Evolutionary conservation across 30 jellyfish, hydroid and myxozoan species (phyloP).

Genomic region (Haliclystus octoradiatus): DNA sequence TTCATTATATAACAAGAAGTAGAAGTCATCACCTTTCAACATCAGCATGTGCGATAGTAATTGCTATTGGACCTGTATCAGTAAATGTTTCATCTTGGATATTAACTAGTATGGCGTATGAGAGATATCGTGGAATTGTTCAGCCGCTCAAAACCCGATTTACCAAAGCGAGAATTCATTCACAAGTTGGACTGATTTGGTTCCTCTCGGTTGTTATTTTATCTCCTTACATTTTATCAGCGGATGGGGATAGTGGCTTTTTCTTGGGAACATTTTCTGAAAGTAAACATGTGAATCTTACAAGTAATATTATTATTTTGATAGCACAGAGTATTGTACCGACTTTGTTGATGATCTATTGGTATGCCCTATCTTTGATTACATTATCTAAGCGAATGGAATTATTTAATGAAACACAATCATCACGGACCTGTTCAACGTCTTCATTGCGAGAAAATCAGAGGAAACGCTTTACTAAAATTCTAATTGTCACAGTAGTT

Average conservation of each 20-base stretch:
- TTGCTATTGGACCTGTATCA: slow-evolving; percentile 41
- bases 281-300: slow-evolving; percentile 20
- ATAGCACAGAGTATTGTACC: slow-evolving; percentile 23
- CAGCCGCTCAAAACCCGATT: slow-evolving; percentile 40
- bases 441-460: too few relatives aligned
- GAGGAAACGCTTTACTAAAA: too few relatives aligned
- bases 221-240: slow-evolving; percentile 23
- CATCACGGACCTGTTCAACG: too few relatives aligned
- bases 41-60: slow-evolving; percentile 22
- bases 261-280: slow-evolving; percentile 29
- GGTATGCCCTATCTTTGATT: not conserved
- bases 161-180: slow-evolving; percentile 15
- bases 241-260: slow-evolving; percentile 17
- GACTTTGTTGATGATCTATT: slow-evolving; percentile 17
- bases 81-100: slow-evolving; percentile 66
- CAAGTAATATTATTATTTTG: slow-evolving; percentile 19
- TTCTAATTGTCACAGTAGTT: too few relatives aligned
- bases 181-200: slow-evolving; percentile 21
- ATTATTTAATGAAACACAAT: too few relatives aligned
- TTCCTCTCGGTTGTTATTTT: slow-evolving; percentile 9
- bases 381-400: too few relatives aligned
- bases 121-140: slow-evolving; percentile 52
- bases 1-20: too few relatives aligned
- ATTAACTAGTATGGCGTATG: slow-evolving; percentile 47
- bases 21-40: slow-evolving; percentile 1